Conservation (phyloP, 2,113 vertebrate species). For the Phrynosoma blainvillii region DNA sequence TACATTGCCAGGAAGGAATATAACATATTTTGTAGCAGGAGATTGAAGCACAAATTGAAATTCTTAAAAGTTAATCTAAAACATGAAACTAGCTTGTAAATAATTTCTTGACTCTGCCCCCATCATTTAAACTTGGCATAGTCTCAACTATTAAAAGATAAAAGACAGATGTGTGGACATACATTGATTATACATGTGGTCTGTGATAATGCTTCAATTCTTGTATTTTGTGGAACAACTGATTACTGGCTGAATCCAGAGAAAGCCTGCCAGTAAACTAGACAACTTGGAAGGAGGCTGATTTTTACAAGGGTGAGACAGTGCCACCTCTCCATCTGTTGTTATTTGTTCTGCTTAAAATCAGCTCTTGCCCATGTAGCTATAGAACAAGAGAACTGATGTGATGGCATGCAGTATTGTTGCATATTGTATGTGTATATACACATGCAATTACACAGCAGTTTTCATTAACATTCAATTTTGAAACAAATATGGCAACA, state of each 20-base stretch:
- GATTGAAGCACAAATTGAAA: constrained; percentile 10
- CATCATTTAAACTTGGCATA: constrained; percentile 1
- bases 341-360: neutral
- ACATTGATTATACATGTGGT: neutral
- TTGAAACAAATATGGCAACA: neutral
- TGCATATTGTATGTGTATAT: neutral
- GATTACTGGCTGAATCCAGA: neutral
- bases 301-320: constrained; percentile 5
- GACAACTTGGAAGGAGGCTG: neutral
- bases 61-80: constrained; percentile 30
- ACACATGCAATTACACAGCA: neutral
- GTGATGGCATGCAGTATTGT: neutral
- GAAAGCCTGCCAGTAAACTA: neutral
- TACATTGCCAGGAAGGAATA: neutral
- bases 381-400: neutral
- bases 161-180: constrained; percentile 21
- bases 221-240: neutral
- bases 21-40: neutral
- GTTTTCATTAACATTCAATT: neutral
- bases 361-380: neutral
- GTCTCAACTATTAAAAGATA: neutral
- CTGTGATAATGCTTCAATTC: constrained; percentile 21
- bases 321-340: neutral
- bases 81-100: constrained; percentile 24
- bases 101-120: constrained; percentile 19